Base-by-base conservation (phyloP, 2,113 vertebrate species). In the Syngnathus scovelli region DNA sequence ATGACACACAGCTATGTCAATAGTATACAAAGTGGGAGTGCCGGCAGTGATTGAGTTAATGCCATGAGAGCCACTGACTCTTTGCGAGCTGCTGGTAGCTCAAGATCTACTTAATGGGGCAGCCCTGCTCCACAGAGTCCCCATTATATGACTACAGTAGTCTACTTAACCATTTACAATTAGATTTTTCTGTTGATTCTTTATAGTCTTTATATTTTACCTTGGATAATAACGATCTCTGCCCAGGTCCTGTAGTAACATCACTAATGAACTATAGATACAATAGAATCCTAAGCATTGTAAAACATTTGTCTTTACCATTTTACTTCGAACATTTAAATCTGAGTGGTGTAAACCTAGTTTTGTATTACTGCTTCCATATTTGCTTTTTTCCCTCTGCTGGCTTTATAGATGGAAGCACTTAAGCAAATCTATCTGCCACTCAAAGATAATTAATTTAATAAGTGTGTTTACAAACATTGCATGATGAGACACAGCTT, bases 241-340 rank as follows among this genome's bases (percentile, higher is more conserved):
- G 27, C 27, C 27, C 27, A 27, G 27, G 27, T 80, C 69, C 7
- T 10, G 38, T 66, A 51, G 63, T 71, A 73, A 81, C 43, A 62
- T 64, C 64, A 63, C 66, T 71, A 82, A 81, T 82, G 68, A 78
- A 62, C 70, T 39, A 43, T 27, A 49, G 59, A 69, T 59, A 61
- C 62, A 61, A 39, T 56, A 74, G 59, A 27, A 27, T 27, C 27
- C 23, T 27, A 64, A 72, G 71, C 23, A 18, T n/a, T 19, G 15
- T 19, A 51, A 51, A 51, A 51, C 2, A 1, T 23, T 61, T 33
- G n/a, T 39, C 16, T 12, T 9, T n/a, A 60, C 33, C 16, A 11
- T 60, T 60, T 60, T 11, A 60, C 37, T 39, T 39, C 1, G 74
- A 41, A 68, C 15, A 49, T 37, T 56, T 6, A 21, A 5, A 66